These are phyloP conservation scores for Augochlora pura DNA, from an alignment of 1,140 invertebrate species.

Conservation along the genomic window DNA sequence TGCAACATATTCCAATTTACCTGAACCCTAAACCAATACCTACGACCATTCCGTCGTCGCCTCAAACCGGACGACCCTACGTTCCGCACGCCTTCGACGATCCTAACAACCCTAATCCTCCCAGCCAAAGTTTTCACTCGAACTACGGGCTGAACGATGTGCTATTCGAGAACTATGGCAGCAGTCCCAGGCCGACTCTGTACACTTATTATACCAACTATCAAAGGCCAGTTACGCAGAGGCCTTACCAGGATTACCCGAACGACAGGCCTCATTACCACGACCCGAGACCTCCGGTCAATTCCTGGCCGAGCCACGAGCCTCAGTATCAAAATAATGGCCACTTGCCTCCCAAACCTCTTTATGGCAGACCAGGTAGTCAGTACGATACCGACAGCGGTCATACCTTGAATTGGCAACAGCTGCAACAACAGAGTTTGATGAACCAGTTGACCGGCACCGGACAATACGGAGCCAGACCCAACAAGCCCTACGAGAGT, in stretches of 20 bases:
- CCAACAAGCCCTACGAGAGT: background rate
- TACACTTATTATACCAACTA: constrained; percentile 58
- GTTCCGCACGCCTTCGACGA: constrained; percentile 68
- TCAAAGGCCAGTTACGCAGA: constrained; percentile 23
- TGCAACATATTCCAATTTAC: background rate
- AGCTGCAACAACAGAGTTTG: background rate
- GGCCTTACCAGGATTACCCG: constrained; percentile 23
- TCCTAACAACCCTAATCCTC: constrained; percentile 74
- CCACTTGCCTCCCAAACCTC: background rate
- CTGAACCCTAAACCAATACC: constrained; percentile 35
- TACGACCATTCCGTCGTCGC: constrained; percentile 44
- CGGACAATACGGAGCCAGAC: constrained; percentile 9
- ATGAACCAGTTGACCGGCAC: background rate
- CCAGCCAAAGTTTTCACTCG: constrained; percentile 60
- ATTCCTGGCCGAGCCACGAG: background rate
- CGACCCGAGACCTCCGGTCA: background rate
- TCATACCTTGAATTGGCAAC: constrained; percentile 14
- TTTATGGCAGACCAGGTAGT: background rate
- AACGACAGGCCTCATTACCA: constrained; percentile 27
- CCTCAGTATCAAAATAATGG: background rate
- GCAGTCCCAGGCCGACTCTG: constrained; percentile 52
- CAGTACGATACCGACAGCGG: background rate
- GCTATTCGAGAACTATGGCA: constrained; percentile 56
- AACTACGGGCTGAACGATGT: constrained; percentile 57
- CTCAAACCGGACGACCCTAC: constrained; percentile 50